Base-by-base conservation (phyloP, 2,888 invertebrate species). In the Rhaphigaster nebulosa region DNA sequence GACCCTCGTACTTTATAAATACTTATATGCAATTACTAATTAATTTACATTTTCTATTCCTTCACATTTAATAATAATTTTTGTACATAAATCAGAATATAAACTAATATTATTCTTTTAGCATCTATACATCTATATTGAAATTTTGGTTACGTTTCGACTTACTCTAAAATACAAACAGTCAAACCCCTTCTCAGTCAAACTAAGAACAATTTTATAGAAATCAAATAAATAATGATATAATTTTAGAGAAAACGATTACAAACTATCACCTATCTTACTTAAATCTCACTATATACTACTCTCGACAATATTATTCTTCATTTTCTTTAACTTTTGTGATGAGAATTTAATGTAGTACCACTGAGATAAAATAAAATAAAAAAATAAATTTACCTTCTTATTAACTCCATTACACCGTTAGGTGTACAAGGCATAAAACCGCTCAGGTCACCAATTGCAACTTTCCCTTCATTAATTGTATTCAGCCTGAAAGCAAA, bases 371-470 rank as follows among this genome's bases (percentile, higher is more conserved):
- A n/a, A 87, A n/a, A 45, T 89, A 89, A 90, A 34, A 88, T 26
- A 87, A 54, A 76, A 50, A 91, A 0, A 84, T 26, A 90, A 20
- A 34, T 4, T 41, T 94, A 95, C 94, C 94, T 95, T 94, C 97
- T 97, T 92, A 98, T 98, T 15, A 99, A 95, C 93, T 99, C 98
- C 92, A 99, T 95, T 93, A 98, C 98, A 5, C 99, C 99, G 92
- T 97, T 97, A 0, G 99, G 99, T 0, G 99, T 99, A 94, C 99
- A 99, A 0, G 99, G 99, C 89, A 99, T 94, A 93, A 99, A 98
- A 80, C 98, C 98, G 3, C 95, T 95, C 93, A 98, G 94, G 93
- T 99, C 98, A 1, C 99, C 99, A 91, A 98, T 96, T 0, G 98
- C 97, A 10, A 98, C 95, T 92, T 97, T 96, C 1, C 99, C 99